These are phyloP conservation scores for Beroe forskalii DNA, from an alignment of 37 sponge, comb jelly and placozoan genomes.

Conservation along the genomic window DNA sequence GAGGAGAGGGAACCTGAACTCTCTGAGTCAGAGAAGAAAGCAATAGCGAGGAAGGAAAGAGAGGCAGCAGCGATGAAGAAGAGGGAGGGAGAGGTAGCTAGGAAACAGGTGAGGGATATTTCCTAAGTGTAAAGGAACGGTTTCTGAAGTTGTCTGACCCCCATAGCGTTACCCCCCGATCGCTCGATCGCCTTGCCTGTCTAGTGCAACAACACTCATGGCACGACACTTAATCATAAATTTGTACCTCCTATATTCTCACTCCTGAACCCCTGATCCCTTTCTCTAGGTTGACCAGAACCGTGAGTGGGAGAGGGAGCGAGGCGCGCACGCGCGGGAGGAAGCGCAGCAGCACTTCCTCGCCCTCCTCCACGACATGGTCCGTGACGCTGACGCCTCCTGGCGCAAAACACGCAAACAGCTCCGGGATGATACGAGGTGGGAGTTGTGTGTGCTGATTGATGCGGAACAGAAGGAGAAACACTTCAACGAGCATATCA, in stretches of 20 bases:
- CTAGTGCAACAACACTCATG: no score
- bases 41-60: conserved; percentile 69
- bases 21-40: conserved; percentile 37
- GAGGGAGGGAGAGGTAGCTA: conserved; percentile 51
- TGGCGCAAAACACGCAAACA: conserved; percentile 79
- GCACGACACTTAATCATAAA: no score
- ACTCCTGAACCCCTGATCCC: no score
- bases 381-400: conserved; percentile 72
- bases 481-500: conserved; percentile 78
- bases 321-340: conserved; percentile 75
- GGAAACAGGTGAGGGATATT: conserved; percentile 75
- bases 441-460: conserved; percentile 74
- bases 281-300: conserved; percentile 85
- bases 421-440: conserved; percentile 78
- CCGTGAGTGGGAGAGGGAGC: conserved; percentile 86
- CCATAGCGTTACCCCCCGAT: no score
- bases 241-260: not conserved
- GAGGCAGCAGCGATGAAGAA: conserved; percentile 77
- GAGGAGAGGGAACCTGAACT: conserved; percentile 53
- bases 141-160: no score
- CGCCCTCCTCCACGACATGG: conserved; percentile 86
- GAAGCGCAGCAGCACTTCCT: conserved; percentile 84
- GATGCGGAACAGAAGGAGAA: conserved; percentile 78
- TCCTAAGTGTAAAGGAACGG: no score
- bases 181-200: no score